Percentiles rank a stretch among this genome's conserved stretches.
Evolutionary conservation across 2,888 invertebrate genomes (phyloP).

Genomic region (Linhomoeus sp.): DNA sequence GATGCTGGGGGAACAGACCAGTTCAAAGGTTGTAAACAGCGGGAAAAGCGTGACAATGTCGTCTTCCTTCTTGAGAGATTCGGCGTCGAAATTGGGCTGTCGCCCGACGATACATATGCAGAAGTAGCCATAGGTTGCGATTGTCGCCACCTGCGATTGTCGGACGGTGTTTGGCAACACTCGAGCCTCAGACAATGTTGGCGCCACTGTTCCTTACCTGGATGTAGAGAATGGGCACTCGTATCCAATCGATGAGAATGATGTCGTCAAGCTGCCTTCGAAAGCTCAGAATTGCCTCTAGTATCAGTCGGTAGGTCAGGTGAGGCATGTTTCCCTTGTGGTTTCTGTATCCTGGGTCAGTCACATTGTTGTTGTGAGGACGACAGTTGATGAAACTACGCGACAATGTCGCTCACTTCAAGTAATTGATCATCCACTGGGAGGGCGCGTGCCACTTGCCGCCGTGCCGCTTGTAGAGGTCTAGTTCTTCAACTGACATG

Average conservation of each 20-base stretch:
- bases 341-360: background rate
- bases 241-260: background rate
- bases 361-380: too few species aligned
- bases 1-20: conserved; percentile 9
- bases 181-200: too few species aligned
- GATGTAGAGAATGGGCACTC: too few species aligned
- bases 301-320: background rate
- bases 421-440: too few species aligned
- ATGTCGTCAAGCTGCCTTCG: background rate
- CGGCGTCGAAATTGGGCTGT: conserved; percentile 17
- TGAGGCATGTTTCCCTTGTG: background rate
- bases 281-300: background rate
- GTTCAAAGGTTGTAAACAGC: conserved; percentile 29
- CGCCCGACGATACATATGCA: conserved; percentile 28
- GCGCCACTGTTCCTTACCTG: too few species aligned
- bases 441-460: too few species aligned
- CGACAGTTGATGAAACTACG: too few species aligned
- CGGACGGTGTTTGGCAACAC: too few species aligned
- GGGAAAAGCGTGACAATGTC: conserved; percentile 17
- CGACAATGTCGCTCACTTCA: too few species aligned
- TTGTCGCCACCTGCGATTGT: too few species aligned
- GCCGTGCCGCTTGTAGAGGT: too few species aligned
- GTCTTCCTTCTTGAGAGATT: conserved; percentile 14
- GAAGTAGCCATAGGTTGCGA: conserved; percentile 30
- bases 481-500: too few species aligned